Conservation (phyloP, 2,797 vertebrate species). For the Phalloptychus januarius region DNA sequence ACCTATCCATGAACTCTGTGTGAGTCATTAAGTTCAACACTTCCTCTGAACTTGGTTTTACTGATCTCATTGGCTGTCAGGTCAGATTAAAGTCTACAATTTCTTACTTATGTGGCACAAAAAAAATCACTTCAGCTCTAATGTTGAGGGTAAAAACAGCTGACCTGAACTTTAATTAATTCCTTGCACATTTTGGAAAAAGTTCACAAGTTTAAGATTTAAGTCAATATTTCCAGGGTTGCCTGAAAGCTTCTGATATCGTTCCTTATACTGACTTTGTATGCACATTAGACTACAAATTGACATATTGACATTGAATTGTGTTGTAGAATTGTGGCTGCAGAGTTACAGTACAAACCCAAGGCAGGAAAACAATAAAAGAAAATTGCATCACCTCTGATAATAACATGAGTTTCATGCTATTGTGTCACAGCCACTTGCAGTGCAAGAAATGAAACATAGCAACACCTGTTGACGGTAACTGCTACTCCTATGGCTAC, state of each 20-base stretch:
- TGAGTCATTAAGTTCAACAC: slow-evolving; percentile 3
- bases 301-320: slow-evolving; percentile 41
- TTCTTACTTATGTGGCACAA: slow-evolving; percentile 18
- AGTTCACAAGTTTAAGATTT: slow-evolving; percentile 51
- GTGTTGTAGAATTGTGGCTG: slow-evolving; percentile 32
- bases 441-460: slow-evolving; percentile 26
- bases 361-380: slow-evolving; percentile 19
- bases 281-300: slow-evolving; percentile 49
- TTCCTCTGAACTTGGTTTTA: slow-evolving; percentile 21
- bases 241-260: slow-evolving; percentile 20
- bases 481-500: slow-evolving; percentile 9
- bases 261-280: slow-evolving; percentile 43
- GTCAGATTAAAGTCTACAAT: slow-evolving; percentile 30
- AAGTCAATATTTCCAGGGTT: slow-evolving; percentile 55
- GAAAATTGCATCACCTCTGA: slow-evolving; percentile 28
- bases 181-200: slow-evolving; percentile 45
- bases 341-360: slow-evolving; percentile 13
- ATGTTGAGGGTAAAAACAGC: slow-evolving; percentile 10
- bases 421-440: slow-evolving; percentile 28
- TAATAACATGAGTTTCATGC: slow-evolving; percentile 21
- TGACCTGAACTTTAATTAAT: slow-evolving; percentile 56
- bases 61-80: slow-evolving; percentile 31
- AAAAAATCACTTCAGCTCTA: slow-evolving; percentile 41
- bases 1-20: background rate
- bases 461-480: slow-evolving; percentile 13